Conservation (phyloP, 1,140 invertebrate genomes). For the Papilio machaon region DNA sequence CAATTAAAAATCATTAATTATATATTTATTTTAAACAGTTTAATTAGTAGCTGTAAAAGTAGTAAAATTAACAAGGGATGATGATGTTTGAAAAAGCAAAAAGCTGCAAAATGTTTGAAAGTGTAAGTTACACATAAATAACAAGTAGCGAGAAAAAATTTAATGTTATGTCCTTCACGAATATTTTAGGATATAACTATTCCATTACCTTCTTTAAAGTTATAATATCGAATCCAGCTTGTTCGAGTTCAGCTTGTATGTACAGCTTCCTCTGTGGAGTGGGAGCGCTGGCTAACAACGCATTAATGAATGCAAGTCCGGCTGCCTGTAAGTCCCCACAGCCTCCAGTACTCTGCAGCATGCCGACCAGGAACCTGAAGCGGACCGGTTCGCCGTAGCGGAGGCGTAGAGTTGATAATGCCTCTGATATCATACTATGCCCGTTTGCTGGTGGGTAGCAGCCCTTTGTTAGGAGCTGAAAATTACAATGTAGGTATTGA, state of each 20-base stretch:
- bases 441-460: slow-evolving; percentile 88
- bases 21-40: not conserved
- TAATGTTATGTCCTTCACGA: too few relatives aligned
- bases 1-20: slow-evolving; percentile 2
- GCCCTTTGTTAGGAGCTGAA: slow-evolving; percentile 88
- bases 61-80: too few relatives aligned
- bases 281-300: slow-evolving; percentile 89
- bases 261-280: slow-evolving; percentile 90
- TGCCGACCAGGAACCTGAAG: slow-evolving; percentile 94
- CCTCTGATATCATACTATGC: slow-evolving; percentile 93
- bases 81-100: too few relatives aligned
- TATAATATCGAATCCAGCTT: slow-evolving; percentile 90
- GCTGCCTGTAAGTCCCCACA: slow-evolving; percentile 89
- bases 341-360: slow-evolving; percentile 89
- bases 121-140: too few relatives aligned
- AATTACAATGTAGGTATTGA: slow-evolving; percentile 52
- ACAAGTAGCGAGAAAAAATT: too few relatives aligned
- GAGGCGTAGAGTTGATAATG: slow-evolving; percentile 92
- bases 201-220: slow-evolving; percentile 84
- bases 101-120: too few relatives aligned
- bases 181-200: too few relatives aligned
- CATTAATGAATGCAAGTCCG: slow-evolving; percentile 93
- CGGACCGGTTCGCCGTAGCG: slow-evolving; percentile 95
- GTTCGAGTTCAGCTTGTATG: slow-evolving; percentile 93
- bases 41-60: too few relatives aligned